phyloP scores from a whole-genome alignment of 2,888 invertebrate species.

The Ophion ellenae region DNA sequence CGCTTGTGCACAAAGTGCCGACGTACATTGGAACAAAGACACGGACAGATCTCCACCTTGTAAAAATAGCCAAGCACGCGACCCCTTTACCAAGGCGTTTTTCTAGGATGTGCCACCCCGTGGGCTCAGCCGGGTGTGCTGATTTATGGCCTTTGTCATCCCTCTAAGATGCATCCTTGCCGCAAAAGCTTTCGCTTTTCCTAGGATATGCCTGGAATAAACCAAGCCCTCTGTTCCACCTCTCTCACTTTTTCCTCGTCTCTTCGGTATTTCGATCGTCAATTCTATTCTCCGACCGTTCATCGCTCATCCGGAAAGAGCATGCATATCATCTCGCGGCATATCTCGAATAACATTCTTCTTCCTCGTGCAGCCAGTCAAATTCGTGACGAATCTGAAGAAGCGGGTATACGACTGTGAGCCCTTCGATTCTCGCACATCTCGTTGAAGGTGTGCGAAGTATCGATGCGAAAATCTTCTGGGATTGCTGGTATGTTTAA shows the following conservation, averaged over 20 bases:
- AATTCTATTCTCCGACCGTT: conserved; percentile 32
- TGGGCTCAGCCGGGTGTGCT: conserved; percentile 60
- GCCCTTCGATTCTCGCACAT: conserved; percentile 3
- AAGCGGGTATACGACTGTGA: background rate
- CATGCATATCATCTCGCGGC: conserved; percentile 18
- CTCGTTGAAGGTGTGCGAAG: background rate
- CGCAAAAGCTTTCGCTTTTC: conserved; percentile 38
- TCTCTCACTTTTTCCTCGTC: conserved; percentile 35
- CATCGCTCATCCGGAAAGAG: conserved; percentile 23
- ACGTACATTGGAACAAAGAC: conserved; percentile 65
- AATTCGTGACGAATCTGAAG: conserved; percentile 48
- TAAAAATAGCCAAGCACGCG: conserved; percentile 66
- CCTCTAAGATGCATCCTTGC: conserved; percentile 61
- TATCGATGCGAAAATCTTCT: background rate
- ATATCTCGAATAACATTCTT: background rate
- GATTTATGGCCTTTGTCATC: conserved; percentile 76
- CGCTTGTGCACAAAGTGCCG: conserved; percentile 21
- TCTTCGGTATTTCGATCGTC: conserved; percentile 42
- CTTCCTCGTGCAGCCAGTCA: conserved; percentile 27
- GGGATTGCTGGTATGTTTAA: conserved; percentile 5
- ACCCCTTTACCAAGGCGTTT: conserved; percentile 53
- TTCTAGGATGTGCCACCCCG: conserved; percentile 59
- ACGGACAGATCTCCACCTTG: conserved; percentile 64
- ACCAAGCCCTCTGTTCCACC: conserved; percentile 11
- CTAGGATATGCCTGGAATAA: conserved; percentile 25